Percentiles rank a stretch among this genome's conserved stretches.
phyloP scores from a whole-genome alignment of 2,888 invertebrate species.

The Ophraella communa region DNA sequence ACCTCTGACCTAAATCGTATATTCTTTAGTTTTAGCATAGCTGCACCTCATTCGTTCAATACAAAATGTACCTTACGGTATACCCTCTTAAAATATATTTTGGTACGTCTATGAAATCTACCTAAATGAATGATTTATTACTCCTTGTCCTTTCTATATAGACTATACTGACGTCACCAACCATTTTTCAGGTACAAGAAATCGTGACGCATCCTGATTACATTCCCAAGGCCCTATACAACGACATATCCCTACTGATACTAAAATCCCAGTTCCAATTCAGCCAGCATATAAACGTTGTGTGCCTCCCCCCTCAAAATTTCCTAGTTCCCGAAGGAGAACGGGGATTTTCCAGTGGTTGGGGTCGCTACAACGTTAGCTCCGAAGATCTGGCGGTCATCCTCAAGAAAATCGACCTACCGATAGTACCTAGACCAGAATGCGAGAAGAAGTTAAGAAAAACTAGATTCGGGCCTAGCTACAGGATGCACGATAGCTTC shows the following conservation, averaged over 20 bases:
- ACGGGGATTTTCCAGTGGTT: constrained; percentile 74
- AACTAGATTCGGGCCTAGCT: constrained; percentile 71
- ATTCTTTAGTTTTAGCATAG: no score
- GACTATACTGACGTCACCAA: no score
- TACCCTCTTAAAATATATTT: no score
- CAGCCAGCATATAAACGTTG: constrained; percentile 42
- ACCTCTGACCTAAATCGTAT: no score
- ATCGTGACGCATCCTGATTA: constrained; percentile 42
- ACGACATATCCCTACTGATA: constrained; percentile 49
- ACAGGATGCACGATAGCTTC: constrained; percentile 68
- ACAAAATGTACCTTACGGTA: no score
- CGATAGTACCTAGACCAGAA: constrained; percentile 66
- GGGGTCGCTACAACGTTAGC: constrained; percentile 65
- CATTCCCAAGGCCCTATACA: constrained; percentile 42
- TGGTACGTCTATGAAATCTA: no score
- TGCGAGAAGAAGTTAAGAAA: constrained; percentile 64
- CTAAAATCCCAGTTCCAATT: constrained; percentile 41
- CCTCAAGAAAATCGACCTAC: constrained; percentile 74
- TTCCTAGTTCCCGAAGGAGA: constrained; percentile 33
- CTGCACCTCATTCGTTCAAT: no score
- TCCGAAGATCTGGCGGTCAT: constrained; percentile 72
- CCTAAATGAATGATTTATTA: no score
- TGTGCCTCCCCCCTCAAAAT: constrained; percentile 44
- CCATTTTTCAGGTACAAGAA: constrained; percentile 53
- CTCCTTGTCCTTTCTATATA: no score